A percentile compares a stretch with the other conserved stretches of the same genome.
Evolutionary conservation across 2,113 vertebrate genomes (phyloP).

Genomic region (Phainopepla nitens): DNA sequence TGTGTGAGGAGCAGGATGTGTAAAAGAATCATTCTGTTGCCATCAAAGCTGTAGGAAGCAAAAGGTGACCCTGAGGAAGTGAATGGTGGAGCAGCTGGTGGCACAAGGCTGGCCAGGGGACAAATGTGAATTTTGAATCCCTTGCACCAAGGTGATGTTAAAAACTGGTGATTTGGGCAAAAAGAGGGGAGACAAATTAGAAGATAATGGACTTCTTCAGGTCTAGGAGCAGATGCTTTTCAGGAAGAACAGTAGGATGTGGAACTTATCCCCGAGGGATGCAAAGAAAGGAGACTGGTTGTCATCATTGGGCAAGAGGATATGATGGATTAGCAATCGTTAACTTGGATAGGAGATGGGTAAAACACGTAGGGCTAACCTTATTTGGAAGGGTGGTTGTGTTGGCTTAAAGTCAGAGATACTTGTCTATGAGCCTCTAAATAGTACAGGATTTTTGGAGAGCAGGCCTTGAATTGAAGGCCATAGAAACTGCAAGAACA

Average conservation of each 20-base stretch:
- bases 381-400: neutral
- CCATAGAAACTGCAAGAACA: neutral
- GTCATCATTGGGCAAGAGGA: neutral
- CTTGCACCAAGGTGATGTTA: neutral
- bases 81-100: neutral
- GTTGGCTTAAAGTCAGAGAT: neutral
- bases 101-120: neutral
- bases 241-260: neutral
- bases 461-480: neutral
- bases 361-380: neutral
- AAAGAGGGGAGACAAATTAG: neutral
- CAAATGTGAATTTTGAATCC: neutral
- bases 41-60: neutral
- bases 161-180: neutral
- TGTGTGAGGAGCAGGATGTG: neutral
- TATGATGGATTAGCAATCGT: neutral
- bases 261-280: rapidly evolving
- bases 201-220: neutral
- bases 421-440: neutral
- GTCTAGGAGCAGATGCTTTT: neutral
- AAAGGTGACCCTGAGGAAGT: neutral
- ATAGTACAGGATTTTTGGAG: neutral
- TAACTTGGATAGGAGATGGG: neutral
- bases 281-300: neutral
- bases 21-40: neutral